phyloP scores from a whole-genome alignment of 53 echinoderm and acorn worm genomes.

The Apostichopus leukothele region DNA sequence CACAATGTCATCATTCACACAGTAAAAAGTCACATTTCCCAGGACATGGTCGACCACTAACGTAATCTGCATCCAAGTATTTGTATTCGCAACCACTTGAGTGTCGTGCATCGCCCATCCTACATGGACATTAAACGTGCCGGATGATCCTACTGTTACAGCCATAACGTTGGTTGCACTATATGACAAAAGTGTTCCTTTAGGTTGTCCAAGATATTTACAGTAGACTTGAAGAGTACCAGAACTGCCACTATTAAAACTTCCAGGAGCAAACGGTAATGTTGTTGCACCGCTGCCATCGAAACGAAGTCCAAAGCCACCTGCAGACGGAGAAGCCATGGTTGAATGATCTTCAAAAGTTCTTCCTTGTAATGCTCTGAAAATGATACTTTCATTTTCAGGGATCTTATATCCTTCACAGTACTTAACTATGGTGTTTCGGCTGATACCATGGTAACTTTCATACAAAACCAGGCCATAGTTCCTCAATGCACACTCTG shows the following conservation, averaged over 20 bases:
- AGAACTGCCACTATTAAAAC: slow-evolving; percentile 28
- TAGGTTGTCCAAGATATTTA: slow-evolving; percentile 48
- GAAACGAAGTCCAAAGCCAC: slow-evolving; percentile 76
- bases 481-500: slow-evolving; percentile 62
- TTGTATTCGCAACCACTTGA: slow-evolving; percentile 48
- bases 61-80: slow-evolving; percentile 76
- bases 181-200: slow-evolving; percentile 73
- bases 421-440: slow-evolving; percentile 34
- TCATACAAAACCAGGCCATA: slow-evolving; percentile 67
- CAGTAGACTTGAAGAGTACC: slow-evolving; percentile 74
- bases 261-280: slow-evolving; percentile 46
- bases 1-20: slow-evolving; percentile 52
- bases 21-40: slow-evolving; percentile 66
- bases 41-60: slow-evolving; percentile 56
- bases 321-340: slow-evolving; percentile 43
- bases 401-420: slow-evolving; percentile 53
- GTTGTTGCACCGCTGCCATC: slow-evolving; percentile 64
- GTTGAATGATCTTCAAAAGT: slow-evolving; percentile 44
- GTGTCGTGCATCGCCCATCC: slow-evolving; percentile 57
- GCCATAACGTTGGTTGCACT: slow-evolving; percentile 61
- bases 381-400: slow-evolving; percentile 56
- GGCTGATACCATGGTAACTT: slow-evolving; percentile 51
- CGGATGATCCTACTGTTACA: slow-evolving; percentile 49
- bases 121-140: slow-evolving; percentile 63
- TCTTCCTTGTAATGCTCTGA: slow-evolving; percentile 21